Evolutionary conservation across 1,140 invertebrate species (phyloP).

Genomic region (Ceratina australensis): DNA sequence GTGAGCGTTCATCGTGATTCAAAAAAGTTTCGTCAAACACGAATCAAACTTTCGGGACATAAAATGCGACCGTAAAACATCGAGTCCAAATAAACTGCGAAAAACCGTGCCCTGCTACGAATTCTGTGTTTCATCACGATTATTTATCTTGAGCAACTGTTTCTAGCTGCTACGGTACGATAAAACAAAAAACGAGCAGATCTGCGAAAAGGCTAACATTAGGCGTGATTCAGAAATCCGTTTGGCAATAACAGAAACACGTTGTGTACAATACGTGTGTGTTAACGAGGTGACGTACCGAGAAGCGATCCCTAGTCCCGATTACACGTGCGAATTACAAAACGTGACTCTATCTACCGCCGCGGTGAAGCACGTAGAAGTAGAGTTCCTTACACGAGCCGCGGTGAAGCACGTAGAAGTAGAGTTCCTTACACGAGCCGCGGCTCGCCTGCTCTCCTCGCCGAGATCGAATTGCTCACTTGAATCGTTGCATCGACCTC

Average conservation of each 20-base stretch:
- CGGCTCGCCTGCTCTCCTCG: background rate
- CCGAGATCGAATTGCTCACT: conserved; percentile 3
- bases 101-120: background rate
- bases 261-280: background rate
- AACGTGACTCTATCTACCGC: conserved; percentile 2
- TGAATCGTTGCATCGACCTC: conserved; percentile 8
- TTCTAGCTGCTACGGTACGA: background rate
- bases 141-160: background rate
- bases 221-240: background rate
- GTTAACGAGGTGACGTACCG: background rate
- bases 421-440: background rate
- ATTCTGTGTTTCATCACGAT: too few species aligned
- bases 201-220: background rate
- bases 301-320: background rate
- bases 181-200: background rate
- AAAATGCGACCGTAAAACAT: background rate
- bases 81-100: background rate
- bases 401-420: background rate
- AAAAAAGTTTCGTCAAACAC: background rate
- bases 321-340: conserved; percentile 8
- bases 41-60: too few species aligned
- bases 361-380: background rate
- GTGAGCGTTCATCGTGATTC: background rate
- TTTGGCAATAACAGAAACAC: conserved; percentile 7
- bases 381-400: background rate